Conservation (phyloP, 2,797 vertebrate species). For the Scolopax rusticola region DNA sequence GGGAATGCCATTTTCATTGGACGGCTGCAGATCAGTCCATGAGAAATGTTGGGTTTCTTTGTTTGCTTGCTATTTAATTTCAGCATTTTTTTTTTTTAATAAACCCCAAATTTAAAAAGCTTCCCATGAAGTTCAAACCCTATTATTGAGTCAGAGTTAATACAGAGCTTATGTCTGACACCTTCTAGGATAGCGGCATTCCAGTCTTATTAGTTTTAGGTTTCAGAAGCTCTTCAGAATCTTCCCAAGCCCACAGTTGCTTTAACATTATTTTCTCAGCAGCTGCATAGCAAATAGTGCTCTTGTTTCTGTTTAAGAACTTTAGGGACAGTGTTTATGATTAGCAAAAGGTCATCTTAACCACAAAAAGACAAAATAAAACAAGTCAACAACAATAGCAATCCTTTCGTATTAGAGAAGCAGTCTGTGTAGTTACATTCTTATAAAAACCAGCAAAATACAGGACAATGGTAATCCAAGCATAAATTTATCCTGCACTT, state of each 20-base stretch:
- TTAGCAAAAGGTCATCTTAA: slow-evolving; percentile 1
- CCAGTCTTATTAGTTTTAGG: not conserved
- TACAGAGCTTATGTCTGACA: slow-evolving; percentile 16
- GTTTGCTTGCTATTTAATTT: slow-evolving; percentile 22
- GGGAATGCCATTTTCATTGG: not conserved
- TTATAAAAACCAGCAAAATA: not conserved
- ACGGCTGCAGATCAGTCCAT: not conserved
- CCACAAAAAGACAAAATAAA: not conserved
- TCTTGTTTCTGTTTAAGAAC: slow-evolving; percentile 22
- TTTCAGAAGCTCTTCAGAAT: not conserved
- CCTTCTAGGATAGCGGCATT: not conserved
- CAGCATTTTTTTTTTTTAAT: not conserved
- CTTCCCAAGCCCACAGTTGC: not conserved
- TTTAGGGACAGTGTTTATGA: not conserved
- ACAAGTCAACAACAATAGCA: not conserved
- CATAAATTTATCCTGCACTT: not conserved
- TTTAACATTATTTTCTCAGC: slow-evolving; percentile 12
- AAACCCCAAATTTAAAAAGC: slow-evolving; percentile 8
- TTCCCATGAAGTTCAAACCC: slow-evolving; percentile 33
- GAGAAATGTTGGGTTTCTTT: slow-evolving; percentile 19
- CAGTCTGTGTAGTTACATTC: not conserved
- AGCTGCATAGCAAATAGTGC: not conserved
- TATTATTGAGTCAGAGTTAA: slow-evolving; percentile 5
- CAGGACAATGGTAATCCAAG: not conserved
- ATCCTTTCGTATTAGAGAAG: not conserved